Evolutionary conservation across 2,888 invertebrate genomes (phyloP).

Genomic region (Microctonus brassicae): DNA sequence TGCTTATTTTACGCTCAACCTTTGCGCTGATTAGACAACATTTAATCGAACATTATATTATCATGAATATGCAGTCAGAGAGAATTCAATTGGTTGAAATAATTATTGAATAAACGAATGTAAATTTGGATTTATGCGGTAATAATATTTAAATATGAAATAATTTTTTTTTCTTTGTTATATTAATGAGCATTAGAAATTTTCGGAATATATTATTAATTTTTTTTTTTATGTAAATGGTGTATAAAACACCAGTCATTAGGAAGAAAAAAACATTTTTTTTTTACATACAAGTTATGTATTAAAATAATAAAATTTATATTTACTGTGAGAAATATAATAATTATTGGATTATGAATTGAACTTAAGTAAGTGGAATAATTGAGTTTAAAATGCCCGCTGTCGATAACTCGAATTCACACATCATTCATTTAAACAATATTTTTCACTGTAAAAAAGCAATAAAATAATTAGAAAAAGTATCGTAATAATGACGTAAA

Average conservation of each 20-base stretch:
- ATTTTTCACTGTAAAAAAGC: background rate
- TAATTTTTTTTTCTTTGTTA: too few species aligned
- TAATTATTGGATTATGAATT: background rate
- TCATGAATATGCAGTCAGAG: constrained; percentile 34
- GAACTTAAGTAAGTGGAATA: background rate
- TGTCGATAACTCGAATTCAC: background rate
- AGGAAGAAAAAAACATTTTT: too few species aligned
- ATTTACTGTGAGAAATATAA: background rate
- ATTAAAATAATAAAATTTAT: background rate
- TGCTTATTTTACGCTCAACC: constrained; percentile 16
- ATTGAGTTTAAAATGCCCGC: constrained; percentile 3
- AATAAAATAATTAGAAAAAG: too few species aligned
- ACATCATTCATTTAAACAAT: background rate
- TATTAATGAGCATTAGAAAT: too few species aligned
- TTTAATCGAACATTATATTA: constrained; percentile 46
- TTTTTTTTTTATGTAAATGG: too few species aligned
- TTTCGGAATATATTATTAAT: too few species aligned
- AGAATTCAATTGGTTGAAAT: background rate
- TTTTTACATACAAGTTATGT: too few species aligned
- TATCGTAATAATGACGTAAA: background rate
- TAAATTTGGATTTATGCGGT: too few species aligned
- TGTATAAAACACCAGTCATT: too few species aligned
- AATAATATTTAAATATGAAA: too few species aligned
- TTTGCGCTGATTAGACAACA: constrained; percentile 40
- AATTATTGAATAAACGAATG: background rate